Evolutionary conservation across 2,113 vertebrate genomes (phyloP).

Genomic region (Pterophyllum scalare): DNA sequence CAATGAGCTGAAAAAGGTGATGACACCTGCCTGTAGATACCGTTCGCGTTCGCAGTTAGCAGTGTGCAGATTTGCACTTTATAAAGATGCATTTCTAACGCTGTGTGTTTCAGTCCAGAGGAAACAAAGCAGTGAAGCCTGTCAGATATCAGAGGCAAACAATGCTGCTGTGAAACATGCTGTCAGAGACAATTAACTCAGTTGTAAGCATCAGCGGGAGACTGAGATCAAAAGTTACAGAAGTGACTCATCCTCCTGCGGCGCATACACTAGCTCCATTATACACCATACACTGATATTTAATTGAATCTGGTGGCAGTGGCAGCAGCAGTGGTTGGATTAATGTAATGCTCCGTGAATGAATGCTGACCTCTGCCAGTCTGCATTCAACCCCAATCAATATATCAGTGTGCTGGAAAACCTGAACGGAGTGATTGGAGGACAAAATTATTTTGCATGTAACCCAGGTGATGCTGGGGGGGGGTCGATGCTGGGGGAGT

Average conservation of each 20-base stretch:
- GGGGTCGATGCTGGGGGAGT: too few species aligned
- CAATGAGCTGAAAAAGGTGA: too few species aligned
- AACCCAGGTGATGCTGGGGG: slow-evolving; percentile 8
- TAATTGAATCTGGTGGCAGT: slow-evolving; percentile 47
- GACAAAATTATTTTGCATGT: background rate
- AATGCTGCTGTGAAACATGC: slow-evolving; percentile 27
- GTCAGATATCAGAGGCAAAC: background rate
- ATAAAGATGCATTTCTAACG: background rate
- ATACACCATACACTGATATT: slow-evolving; percentile 34
- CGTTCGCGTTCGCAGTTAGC: background rate
- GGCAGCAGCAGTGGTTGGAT: slow-evolving; percentile 15
- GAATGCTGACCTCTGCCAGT: slow-evolving; percentile 22
- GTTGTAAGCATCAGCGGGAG: background rate
- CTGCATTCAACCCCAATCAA: slow-evolving; percentile 22
- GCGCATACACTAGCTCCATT: slow-evolving; percentile 36
- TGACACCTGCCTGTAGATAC: background rate
- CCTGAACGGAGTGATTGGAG: background rate
- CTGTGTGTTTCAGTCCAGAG: background rate
- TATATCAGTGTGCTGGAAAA: background rate
- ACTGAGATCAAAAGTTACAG: slow-evolving; percentile 34
- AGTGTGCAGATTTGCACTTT: background rate
- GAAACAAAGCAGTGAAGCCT: background rate
- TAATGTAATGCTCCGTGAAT: slow-evolving; percentile 41
- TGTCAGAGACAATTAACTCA: slow-evolving; percentile 42
- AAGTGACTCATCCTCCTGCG: slow-evolving; percentile 28